Conservation (phyloP, 2,888 invertebrate genomes). For the Macrophya annulata region DNA sequence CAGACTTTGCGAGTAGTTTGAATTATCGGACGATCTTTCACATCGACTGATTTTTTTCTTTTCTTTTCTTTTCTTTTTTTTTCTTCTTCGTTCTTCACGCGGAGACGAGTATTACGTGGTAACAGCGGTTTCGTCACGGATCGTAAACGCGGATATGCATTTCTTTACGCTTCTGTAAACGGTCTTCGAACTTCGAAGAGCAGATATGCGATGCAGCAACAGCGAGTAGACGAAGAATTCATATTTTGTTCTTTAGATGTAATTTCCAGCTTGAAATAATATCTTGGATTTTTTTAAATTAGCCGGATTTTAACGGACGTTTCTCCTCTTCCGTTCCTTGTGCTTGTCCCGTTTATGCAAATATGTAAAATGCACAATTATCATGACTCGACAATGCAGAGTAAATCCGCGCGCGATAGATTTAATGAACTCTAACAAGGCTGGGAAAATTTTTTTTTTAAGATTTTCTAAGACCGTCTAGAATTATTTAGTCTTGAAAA, state of each 20-base stretch:
- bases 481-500: not conserved
- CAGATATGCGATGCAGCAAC: not conserved
- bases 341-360: not conserved
- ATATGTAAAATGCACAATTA: not conserved
- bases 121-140: conserved; percentile 3
- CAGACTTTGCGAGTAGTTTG: not conserved
- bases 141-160: not conserved
- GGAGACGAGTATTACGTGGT: not conserved
- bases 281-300: not conserved
- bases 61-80: not conserved
- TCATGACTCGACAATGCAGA: not conserved
- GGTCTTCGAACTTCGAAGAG: not conserved
- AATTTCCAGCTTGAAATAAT: not conserved
- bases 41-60: not conserved
- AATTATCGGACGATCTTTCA: conserved; percentile 9
- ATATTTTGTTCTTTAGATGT: not conserved
- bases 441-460: not conserved
- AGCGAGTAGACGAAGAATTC: not conserved
- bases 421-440: not conserved
- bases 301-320: not conserved
- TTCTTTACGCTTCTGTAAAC: conserved; percentile 11
- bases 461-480: not conserved
- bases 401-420: conserved; percentile 1
- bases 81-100: not conserved
- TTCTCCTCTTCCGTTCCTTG: not conserved